Percentiles rank a stretch among this genome's conserved stretches.
Evolutionary conservation across 2,113 vertebrate genomes (phyloP).

Genomic region (Cyprinodon variegatus): DNA sequence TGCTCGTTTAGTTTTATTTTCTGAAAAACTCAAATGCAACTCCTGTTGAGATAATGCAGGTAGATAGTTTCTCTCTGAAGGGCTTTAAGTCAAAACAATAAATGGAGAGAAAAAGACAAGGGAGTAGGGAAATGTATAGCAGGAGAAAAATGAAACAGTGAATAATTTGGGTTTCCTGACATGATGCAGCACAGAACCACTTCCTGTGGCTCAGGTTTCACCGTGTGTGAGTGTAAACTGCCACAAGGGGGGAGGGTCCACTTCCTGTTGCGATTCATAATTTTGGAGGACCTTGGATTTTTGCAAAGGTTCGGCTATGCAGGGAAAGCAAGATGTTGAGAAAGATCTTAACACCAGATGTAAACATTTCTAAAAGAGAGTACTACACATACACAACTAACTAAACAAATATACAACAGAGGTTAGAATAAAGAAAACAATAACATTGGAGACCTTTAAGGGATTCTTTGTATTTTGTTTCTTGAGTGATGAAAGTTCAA

Average conservation of each 20-base stretch:
- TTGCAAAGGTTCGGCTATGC: conserved; percentile 27
- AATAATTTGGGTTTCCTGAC: conserved; percentile 82
- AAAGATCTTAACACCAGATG: background rate
- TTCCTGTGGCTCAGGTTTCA: conserved; percentile 87
- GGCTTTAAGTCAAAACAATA: conserved; percentile 69
- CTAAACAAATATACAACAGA: background rate
- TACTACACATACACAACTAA: background rate
- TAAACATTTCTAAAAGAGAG: background rate
- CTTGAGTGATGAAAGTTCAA: background rate
- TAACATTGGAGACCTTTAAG: background rate
- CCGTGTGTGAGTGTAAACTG: conserved; percentile 62
- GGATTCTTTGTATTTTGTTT: background rate
- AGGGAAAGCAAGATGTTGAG: conserved; percentile 13
- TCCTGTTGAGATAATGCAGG: conserved; percentile 78
- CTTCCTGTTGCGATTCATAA: conserved; percentile 58
- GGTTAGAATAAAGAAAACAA: background rate
- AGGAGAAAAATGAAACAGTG: conserved; percentile 64
- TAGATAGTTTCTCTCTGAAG: conserved; percentile 63
- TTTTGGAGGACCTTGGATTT: conserved; percentile 40
- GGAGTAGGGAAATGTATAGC: conserved; percentile 33
- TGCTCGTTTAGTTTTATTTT: conserved; percentile 18
- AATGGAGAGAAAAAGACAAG: conserved; percentile 35
- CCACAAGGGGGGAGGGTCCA: conserved; percentile 56
- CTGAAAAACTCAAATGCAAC: conserved; percentile 15
- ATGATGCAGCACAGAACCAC: conserved; percentile 82